These are phyloP conservation scores for Oncorhynchus gorbuscha DNA, from an alignment of 2,113 vertebrate genomes.

Conservation along the genomic window DNA sequence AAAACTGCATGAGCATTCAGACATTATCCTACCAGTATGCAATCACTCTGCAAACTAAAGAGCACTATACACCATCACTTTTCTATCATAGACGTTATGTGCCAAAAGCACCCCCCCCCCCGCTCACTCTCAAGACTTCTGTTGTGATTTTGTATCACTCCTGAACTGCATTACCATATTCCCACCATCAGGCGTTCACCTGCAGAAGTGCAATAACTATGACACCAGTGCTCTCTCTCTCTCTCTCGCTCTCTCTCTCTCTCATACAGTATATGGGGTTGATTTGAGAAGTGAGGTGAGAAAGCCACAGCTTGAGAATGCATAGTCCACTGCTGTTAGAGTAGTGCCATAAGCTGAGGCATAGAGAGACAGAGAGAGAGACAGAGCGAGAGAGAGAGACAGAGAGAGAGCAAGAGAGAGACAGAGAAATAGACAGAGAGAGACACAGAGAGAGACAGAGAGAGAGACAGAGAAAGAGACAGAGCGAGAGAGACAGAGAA, in stretches of 20 bases:
- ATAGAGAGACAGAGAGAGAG: too few relatives aligned
- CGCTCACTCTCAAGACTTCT: not conserved
- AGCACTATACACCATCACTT: too few relatives aligned
- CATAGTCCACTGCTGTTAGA: conserved; percentile 15
- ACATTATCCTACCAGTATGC: too few relatives aligned
- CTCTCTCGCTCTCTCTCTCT: not conserved
- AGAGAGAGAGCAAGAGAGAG: not conserved
- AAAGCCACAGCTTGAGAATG: conserved; percentile 26
- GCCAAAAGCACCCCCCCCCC: conserved; percentile 15
- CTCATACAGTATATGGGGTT: not conserved
- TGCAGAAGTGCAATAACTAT: not conserved
- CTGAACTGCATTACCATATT: not conserved
- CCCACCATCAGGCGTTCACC: not conserved
- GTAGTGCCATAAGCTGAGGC: not conserved
- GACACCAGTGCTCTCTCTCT: not conserved
- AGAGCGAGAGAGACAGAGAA: too few relatives aligned
- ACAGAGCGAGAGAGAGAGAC: too few relatives aligned
- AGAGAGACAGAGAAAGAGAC: too few relatives aligned
- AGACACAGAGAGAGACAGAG: not conserved
- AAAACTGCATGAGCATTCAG: too few relatives aligned
- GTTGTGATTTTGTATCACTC: not conserved
- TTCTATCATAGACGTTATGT: conserved; percentile 1
- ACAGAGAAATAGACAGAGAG: not conserved
- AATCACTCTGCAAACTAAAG: too few relatives aligned
- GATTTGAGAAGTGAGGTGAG: not conserved